These are phyloP conservation scores for Cecidostiba fungosa DNA, from an alignment of 2,888 invertebrate genomes.

Conservation along the genomic window DNA sequence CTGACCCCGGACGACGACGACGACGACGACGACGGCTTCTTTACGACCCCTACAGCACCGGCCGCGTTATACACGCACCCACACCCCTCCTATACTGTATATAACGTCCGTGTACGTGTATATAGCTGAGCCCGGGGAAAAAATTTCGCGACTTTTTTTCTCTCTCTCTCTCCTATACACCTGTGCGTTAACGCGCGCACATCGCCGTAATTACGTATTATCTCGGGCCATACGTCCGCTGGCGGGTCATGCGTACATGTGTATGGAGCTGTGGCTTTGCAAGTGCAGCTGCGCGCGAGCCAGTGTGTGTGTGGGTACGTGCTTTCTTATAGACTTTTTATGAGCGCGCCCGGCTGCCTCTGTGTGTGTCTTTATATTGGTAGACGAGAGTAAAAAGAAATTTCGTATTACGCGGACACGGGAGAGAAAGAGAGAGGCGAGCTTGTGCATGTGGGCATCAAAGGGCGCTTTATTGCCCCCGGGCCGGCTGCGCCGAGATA, in stretches of 20 bases:
- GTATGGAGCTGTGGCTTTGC: neutral
- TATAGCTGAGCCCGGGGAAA: constrained; percentile 57
- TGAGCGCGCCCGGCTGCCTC: constrained; percentile 30
- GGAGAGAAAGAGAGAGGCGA: constrained; percentile 30
- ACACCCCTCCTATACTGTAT: neutral
- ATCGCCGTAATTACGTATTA: constrained; percentile 60
- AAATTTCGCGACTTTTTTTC: constrained; percentile 67
- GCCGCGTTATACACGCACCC: constrained; percentile 8
- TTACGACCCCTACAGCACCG: constrained; percentile 68
- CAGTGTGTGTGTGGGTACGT: neutral
- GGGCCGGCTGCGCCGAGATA: constrained; percentile 9
- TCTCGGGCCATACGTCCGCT: constrained; percentile 36
- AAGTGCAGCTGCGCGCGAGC: constrained; percentile 3
- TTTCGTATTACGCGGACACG: constrained; percentile 53
- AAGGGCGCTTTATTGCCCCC: constrained; percentile 57
- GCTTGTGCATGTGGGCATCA: constrained; percentile 45
- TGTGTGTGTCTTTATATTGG: constrained; percentile 27
- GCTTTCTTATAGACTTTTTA: constrained; percentile 57
- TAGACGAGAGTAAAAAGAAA: constrained; percentile 34
- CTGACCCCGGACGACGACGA: constrained; percentile 66
- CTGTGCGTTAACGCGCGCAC: constrained; percentile 50
- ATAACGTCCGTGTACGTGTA: neutral
- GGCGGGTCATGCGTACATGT: neutral
- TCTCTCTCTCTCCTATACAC: neutral
- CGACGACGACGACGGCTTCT: constrained; percentile 68